Evolutionary conservation across 2,113 vertebrate species (phyloP).

Genomic region (Gobius niger): DNA sequence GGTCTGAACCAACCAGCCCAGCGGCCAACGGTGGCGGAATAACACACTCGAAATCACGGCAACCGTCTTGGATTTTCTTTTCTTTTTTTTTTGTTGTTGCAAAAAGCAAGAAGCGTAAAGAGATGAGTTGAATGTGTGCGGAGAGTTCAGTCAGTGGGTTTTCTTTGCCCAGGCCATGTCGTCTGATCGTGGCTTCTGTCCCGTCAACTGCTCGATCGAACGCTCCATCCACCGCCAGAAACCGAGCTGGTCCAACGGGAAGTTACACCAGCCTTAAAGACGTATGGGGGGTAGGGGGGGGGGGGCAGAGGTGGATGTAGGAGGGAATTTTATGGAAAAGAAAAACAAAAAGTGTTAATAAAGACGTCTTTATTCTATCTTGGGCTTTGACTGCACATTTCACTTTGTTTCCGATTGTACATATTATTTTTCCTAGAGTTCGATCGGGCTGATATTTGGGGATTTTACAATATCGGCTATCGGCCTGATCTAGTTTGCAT

Average conservation of each 20-base stretch:
- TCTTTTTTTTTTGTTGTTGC: constrained; percentile 17
- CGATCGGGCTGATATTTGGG: no score
- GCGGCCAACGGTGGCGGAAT: constrained; percentile 10
- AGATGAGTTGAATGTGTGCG: constrained; percentile 3
- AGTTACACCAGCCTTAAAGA: constrained; percentile 76
- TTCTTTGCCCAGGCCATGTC: constrained; percentile 79
- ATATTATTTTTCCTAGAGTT: no score
- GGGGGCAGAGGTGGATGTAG: not conserved
- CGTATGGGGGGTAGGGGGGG: not conserved
- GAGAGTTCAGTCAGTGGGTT: constrained; percentile 51
- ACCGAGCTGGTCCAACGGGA: constrained; percentile 73
- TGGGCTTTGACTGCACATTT: no score
- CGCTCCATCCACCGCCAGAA: constrained; percentile 76
- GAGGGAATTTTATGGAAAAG: not conserved
- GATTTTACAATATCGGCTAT: no score
- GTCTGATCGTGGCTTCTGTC: constrained; percentile 74
- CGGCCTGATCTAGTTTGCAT: no score
- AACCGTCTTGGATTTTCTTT: not conserved
- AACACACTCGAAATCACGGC: constrained; percentile 13
- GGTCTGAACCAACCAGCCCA: constrained; percentile 13
- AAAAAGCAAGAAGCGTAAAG: constrained; percentile 33
- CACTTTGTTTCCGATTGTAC: no score
- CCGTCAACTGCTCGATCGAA: constrained; percentile 68
- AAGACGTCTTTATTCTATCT: not conserved
- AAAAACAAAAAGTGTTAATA: not conserved